Evolutionary conservation across 37 sponge, comb jelly and placozoan species (phyloP), one percentile per base, ranked within the genome.

Genomic region (Halisarca cf. caerulea): DNA sequence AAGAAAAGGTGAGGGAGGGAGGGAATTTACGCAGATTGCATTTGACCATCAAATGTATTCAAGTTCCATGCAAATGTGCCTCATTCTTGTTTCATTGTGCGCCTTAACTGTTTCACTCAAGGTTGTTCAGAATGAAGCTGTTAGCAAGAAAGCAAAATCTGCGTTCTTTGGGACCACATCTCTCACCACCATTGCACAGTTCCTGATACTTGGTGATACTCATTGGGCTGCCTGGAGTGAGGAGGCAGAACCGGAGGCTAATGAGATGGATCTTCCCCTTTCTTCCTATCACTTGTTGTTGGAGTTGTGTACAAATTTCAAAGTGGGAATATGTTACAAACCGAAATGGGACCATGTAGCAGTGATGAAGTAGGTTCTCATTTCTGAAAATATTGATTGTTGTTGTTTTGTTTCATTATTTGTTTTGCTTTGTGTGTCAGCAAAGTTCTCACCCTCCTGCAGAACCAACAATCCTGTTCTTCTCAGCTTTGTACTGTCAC

Each of bases 381-480:
- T 1, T 27, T 2, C 3, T 59, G 2, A 8, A 59, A 6, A 8
- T 27, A 3, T 6, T 59, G 7, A 59, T 59, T 3, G 6, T 59
- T 59, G 7, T 9, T 9, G 2, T 6, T 2, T 27, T 6, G 3
- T 68, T 32, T 2, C 35, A 27, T 68, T 68, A 3, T 6, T 68
- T 2, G 35, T 1, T 27, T 30, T 30, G 2, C 30, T 7, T 62
- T 30, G 25, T 62, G 64, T 62, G 25, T 62, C 15, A 15, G 4
- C 15, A 4, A 39, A n/a, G 20, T 38, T 17, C 25, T 11, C 45
- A 40, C 41, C 24, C 35, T 80, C 35, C 39, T 34, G 0, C 54
- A 92, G 92, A 70, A 85, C 85, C 45, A 93, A 87, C 69, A 93
- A 93, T 41, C 88, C 92, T 18, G 82, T 54, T 6, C 74, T 93